Evolutionary conservation across 2,113 vertebrate species (phyloP).

Genomic region (Chascanopsetta lugubris): DNA sequence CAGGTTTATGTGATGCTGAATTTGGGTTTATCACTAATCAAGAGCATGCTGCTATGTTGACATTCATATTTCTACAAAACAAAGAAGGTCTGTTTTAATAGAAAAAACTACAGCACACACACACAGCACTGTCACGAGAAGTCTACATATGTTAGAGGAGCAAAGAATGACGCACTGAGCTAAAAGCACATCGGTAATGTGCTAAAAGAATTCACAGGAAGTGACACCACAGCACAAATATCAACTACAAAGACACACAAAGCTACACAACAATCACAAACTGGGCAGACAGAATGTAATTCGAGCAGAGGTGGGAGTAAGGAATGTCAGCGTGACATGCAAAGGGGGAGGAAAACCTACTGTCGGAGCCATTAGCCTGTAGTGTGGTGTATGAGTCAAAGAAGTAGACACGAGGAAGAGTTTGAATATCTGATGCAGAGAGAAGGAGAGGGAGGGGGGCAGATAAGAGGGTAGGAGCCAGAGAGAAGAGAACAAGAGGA

Average conservation of each 20-base stretch:
- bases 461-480: conserved; percentile 13
- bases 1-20: conserved; percentile 48
- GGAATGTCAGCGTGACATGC: conserved; percentile 29
- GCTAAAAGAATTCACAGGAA: neutral
- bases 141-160: conserved; percentile 18
- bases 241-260: conserved; percentile 33
- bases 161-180: conserved; percentile 13
- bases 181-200: neutral
- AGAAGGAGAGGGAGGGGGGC: conserved; percentile 21
- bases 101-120: conserved; percentile 31
- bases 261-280: conserved; percentile 21
- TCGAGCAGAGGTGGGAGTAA: conserved; percentile 24
- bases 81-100: neutral
- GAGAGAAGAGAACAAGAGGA: conserved; percentile 17
- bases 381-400: conserved; percentile 87
- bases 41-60: conserved; percentile 33
- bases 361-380: conserved; percentile 84
- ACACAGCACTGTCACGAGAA: conserved; percentile 46
- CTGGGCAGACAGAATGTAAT: conserved; percentile 10
- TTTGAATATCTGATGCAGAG: conserved; percentile 84
- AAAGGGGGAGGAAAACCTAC: conserved; percentile 78
- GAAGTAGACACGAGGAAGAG: conserved; percentile 88
- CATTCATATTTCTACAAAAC: conserved; percentile 21
- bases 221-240: conserved; percentile 18
- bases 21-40: conserved; percentile 1